phyloP scores from a whole-genome alignment of 2,797 vertebrate genomes.

The Megalops cyprinoides region DNA sequence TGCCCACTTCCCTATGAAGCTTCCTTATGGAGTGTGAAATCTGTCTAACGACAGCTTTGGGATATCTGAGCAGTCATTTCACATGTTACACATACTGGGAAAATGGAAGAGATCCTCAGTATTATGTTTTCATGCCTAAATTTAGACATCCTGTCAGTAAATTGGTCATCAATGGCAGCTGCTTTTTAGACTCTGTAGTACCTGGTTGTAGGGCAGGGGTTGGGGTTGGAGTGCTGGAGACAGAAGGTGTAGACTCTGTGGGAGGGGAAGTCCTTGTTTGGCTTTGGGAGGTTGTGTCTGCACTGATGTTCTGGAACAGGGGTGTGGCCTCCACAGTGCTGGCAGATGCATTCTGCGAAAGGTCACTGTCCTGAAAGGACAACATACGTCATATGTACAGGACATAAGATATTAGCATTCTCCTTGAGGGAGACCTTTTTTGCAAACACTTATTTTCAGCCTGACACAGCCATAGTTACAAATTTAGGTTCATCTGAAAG shows the following conservation, averaged over 20 bases:
- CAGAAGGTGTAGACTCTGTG: constrained; percentile 20
- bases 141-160: no score
- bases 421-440: neutral
- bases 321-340: constrained; percentile 52
- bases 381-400: neutral
- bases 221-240: constrained; percentile 24
- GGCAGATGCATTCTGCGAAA: constrained; percentile 55
- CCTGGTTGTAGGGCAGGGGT: constrained; percentile 51
- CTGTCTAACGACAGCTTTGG: neutral
- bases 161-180: neutral
- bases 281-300: constrained; percentile 46
- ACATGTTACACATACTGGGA: no score
- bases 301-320: constrained; percentile 30
- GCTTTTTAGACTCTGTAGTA: constrained; percentile 33
- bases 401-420: neutral
- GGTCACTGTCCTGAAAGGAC: constrained; percentile 59
- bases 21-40: no score
- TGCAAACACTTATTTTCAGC: neutral
- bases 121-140: no score
- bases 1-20: no score
- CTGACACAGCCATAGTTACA: neutral
- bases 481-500: neutral
- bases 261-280: constrained; percentile 36
- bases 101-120: no score
- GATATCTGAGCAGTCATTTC: no score